Evolutionary conservation across 2,888 invertebrate genomes (phyloP).

Genomic region (Dioctria linearis): DNA sequence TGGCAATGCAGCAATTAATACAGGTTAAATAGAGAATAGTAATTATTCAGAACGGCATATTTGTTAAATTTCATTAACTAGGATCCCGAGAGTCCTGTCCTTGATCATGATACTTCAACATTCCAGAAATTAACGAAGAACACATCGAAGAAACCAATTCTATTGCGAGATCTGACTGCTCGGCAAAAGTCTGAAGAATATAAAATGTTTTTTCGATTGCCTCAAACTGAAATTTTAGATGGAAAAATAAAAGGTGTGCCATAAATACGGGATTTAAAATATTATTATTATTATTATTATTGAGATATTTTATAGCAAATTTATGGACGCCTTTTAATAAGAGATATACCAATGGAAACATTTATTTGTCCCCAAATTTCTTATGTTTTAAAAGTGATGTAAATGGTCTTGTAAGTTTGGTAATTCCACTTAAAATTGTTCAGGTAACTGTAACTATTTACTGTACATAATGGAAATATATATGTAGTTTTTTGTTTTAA

Average conservation of each 20-base stretch:
- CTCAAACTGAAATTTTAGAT: slow-evolving; percentile 92
- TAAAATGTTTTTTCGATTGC: slow-evolving; percentile 86
- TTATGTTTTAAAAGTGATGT: slow-evolving; percentile 97
- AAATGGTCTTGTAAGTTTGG: slow-evolving; percentile 83
- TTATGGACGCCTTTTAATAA: slow-evolving; percentile 97
- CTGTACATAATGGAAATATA: neutral
- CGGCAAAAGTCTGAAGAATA: slow-evolving; percentile 94
- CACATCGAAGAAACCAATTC: slow-evolving; percentile 90
- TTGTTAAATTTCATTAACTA: slow-evolving; percentile 64
- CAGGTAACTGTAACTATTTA: slow-evolving; percentile 67
- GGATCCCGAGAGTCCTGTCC: slow-evolving; percentile 93
- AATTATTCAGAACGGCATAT: slow-evolving; percentile 47
- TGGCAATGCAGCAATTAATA: slow-evolving; percentile 90
- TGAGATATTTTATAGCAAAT: slow-evolving; percentile 68
- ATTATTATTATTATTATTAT: neutral
- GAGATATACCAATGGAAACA: slow-evolving; percentile 86
- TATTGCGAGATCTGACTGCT: slow-evolving; percentile 96
- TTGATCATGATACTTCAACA: slow-evolving; percentile 87
- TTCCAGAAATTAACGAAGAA: slow-evolving; percentile 89
- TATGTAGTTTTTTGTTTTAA: slow-evolving; percentile 5
- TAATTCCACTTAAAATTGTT: slow-evolving; percentile 90
- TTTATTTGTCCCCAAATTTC: slow-evolving; percentile 95
- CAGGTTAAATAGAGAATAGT: slow-evolving; percentile 60
- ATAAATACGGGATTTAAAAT: too few species aligned
- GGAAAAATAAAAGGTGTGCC: slow-evolving; percentile 87